Evolutionary conservation across 2,797 vertebrate species (phyloP), one percentile per base, ranked within the genome.

Genomic region (Microtus agrestis): DNA sequence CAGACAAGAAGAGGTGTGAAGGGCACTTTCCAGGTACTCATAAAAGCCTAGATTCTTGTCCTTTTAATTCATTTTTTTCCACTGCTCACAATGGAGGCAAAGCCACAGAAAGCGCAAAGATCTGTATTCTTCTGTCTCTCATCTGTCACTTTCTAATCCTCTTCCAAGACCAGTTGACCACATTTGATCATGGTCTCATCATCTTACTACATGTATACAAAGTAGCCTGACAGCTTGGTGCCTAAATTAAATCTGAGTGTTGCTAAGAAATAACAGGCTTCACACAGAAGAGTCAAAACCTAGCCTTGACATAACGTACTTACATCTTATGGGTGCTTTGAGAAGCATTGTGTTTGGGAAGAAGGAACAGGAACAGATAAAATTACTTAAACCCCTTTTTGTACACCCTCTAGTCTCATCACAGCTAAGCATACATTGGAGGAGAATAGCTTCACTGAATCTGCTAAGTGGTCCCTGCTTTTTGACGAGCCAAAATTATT

Each of bases 251-350:
- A 91, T 54, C 15, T 86, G 23, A 5, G 63, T 90, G 63, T 88
- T 94, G 85, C 87, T 91, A 77, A 90, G 93, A 79, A 48, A 89
- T 43, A 86, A 17, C 77, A 93, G 91, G 63, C 46, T 93, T 84
- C 85, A 69, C 25, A 59, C 0, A 56, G 37, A 92, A 86, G 56
- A 95, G 67, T 34, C 81, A 85, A 78, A 92, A 86, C 15, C 73
- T 63, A 77, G 63, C 31, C 88, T 74, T n/a, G 65, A 56, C 54
- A 46, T 5, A 34, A 69, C 9, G 11, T 40, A 71, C 46, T 89
- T 43, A 43, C 61, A 65, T 59, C 85, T 96, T 48, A 15, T 25
- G 46, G 61, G 29, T 56, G 15, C 79, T 34, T 77, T 92, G 59
- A 94, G 73, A 79, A 92, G 91, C n/a, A 51, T 67, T 65, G 74